Evolutionary conservation across 2,888 invertebrate genomes (phyloP), one percentile per base, ranked within the genome.

Genomic region (Zaprionus obscuricornis): DNA sequence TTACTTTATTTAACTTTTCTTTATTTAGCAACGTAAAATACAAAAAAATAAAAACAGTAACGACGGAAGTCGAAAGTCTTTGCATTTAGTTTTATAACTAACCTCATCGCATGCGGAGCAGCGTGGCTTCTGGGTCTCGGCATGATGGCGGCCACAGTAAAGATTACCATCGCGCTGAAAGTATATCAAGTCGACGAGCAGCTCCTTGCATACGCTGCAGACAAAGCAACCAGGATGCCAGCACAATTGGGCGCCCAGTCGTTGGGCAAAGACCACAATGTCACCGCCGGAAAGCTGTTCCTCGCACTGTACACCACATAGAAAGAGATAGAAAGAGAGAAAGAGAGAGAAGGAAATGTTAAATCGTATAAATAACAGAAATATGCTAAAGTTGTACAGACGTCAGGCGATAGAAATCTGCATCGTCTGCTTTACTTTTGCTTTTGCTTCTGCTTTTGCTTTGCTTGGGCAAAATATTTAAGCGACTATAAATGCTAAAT

Each of bases 21-120:
- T n/a, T n/a, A n/a, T n/a, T n/a, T n/a, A n/a, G n/a, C n/a, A n/a
- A n/a, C n/a, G n/a, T n/a, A n/a, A n/a, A n/a, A n/a, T n/a, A n/a
- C n/a, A n/a, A n/a, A n/a, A n/a, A n/a, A n/a, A n/a, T n/a, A n/a
- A n/a, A n/a, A n/a, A n/a, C n/a, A n/a, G n/a, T n/a, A n/a, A n/a
- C n/a, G n/a, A n/a, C n/a, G n/a, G n/a, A n/a, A n/a, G n/a, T n/a
- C n/a, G n/a, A n/a, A n/a, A 22, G 7, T 22, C 4, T 22, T 22
- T 22, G 22, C 22, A 22, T 22, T 7, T 6, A 2, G n/a, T 20
- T 17, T 7, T n/a, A 3, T 3, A 7, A 77, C 84, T 91, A 88
- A 97, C 97, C 95, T 99, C 99, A 92, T 99, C 98, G 90, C 99
- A 99, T 33, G 98, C 97, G 3, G 97, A 96, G 90, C 99, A 99